Evolutionary conservation across 2,113 vertebrate genomes (phyloP).

Genomic region (Carassius auratus): DNA sequence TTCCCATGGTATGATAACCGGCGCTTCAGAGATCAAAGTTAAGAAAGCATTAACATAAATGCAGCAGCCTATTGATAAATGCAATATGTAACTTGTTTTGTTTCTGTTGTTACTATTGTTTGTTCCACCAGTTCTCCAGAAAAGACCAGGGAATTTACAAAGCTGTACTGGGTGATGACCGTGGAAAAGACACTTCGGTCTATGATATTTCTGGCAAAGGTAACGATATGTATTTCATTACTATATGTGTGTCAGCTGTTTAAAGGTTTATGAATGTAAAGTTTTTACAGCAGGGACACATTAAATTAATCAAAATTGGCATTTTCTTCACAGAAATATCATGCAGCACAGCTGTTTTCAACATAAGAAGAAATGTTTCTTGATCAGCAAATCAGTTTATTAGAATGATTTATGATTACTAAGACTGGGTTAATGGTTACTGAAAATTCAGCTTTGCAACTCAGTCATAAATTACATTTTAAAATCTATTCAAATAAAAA

Average conservation of each 20-base stretch:
- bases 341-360: not conserved
- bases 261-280: not conserved
- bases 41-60: not conserved
- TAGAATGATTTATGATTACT: no score
- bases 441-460: no score
- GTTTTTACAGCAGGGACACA: not conserved
- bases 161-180: conserved; percentile 86
- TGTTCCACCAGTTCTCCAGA: conserved; percentile 82
- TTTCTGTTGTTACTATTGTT: not conserved
- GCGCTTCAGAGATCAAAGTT: not conserved
- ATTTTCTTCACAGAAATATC: not conserved
- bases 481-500: not conserved
- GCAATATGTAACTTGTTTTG: not conserved
- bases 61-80: not conserved
- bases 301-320: not conserved
- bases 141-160: conserved; percentile 93
- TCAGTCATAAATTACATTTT: no score
- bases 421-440: no score
- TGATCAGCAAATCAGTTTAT: not conserved
- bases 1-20: conserved; percentile 86
- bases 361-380: not conserved
- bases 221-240: conserved; percentile 58
- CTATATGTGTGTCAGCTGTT: not conserved
- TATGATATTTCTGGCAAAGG: conserved; percentile 89
- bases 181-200: conserved; percentile 87